Conservation (phyloP, 2,113 vertebrate species). For the Azemiops feae region DNA sequence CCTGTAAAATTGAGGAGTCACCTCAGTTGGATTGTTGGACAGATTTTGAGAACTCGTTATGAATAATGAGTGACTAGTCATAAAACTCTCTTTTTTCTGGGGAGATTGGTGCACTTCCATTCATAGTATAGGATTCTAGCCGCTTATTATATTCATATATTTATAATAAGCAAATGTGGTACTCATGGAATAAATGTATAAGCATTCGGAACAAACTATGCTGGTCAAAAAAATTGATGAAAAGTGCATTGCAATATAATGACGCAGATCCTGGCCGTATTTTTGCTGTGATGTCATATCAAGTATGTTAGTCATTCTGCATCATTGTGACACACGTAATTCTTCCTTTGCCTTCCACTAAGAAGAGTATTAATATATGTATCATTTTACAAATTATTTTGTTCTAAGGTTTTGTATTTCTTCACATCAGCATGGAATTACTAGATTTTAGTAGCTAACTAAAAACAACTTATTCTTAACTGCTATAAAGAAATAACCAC, state of each 20-base stretch:
- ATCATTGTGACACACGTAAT: background rate
- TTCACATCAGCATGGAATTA: background rate
- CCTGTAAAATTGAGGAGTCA: background rate
- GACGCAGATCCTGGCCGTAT: background rate
- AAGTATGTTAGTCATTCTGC: background rate
- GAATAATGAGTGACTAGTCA: background rate
- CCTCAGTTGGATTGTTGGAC: background rate
- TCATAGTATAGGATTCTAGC: background rate
- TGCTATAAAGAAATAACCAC: background rate
- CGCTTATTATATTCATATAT: background rate
- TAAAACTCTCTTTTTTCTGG: background rate
- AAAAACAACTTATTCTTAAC: constrained; percentile 7
- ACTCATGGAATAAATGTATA: background rate
- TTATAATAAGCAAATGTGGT: background rate
- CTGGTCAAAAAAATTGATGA: background rate
- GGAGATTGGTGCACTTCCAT: background rate
- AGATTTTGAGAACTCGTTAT: background rate
- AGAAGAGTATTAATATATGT: background rate
- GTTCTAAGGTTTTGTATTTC: background rate
- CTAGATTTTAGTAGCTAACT: background rate
- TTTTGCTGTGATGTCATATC: background rate
- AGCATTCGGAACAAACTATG: background rate
- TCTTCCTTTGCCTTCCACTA: background rate
- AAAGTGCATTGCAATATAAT: background rate
- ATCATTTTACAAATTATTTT: background rate